Evolutionary conservation across 2,797 vertebrate genomes (phyloP).

Genomic region (Acanthopagrus latus): DNA sequence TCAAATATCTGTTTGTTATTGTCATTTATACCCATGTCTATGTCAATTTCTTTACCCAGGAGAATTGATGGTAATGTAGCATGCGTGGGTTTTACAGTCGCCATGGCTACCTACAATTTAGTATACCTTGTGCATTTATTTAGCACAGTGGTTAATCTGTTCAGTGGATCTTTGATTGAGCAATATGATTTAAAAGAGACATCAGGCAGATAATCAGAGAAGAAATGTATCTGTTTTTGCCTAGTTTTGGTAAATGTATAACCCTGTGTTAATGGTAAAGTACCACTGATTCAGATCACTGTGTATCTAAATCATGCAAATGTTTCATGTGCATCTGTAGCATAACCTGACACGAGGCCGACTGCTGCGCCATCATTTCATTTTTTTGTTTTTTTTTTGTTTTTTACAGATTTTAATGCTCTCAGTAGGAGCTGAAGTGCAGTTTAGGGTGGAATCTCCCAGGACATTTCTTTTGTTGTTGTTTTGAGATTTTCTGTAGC

Average conservation of each 20-base stretch:
- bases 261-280: neutral
- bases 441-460: conserved; percentile 14
- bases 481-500: conserved; percentile 29
- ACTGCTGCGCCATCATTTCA: neutral
- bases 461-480: neutral
- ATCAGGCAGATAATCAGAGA: no score
- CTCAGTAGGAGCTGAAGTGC: conserved; percentile 1
- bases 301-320: neutral
- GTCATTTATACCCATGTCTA: no score
- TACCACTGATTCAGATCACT: neutral
- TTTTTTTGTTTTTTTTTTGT: no score
- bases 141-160: no score
- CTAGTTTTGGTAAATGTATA: neutral
- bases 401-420: neutral
- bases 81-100: no score
- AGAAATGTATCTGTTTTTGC: neutral
- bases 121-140: no score
- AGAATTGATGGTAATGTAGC: no score
- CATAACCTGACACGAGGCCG: neutral
- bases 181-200: no score
- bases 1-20: no score
- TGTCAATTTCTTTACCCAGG: no score
- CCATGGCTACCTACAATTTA: no score
- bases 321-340: neutral
- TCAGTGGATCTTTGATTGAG: no score